These are phyloP conservation scores for Gastracanthus pulcherrimus DNA, from an alignment of 2,888 invertebrate species.

Conservation along the genomic window DNA sequence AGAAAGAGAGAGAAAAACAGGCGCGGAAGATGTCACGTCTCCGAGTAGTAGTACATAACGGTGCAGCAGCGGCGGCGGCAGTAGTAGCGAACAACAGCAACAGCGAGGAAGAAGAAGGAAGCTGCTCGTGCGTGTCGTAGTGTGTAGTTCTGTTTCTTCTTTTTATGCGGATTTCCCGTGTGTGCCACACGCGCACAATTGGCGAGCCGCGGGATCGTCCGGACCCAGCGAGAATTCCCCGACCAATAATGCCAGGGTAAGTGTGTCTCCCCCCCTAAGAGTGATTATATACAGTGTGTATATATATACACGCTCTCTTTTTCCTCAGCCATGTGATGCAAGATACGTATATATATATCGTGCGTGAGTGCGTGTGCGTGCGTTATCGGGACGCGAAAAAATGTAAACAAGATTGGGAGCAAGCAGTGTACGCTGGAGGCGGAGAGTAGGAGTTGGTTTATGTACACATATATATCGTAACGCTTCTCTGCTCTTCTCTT, in stretches of 20 bases:
- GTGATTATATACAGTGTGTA: background rate
- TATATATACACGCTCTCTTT: too few relatives aligned
- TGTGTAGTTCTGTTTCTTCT: background rate
- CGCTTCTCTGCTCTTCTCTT: background rate
- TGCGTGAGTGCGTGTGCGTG: background rate
- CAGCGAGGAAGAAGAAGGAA: too few relatives aligned
- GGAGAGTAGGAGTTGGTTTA: background rate
- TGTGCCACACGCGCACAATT: background rate
- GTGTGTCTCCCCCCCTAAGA: slow-evolving; percentile 32
- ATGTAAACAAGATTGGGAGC: slow-evolving; percentile 52
- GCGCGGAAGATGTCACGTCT: slow-evolving; percentile 59
- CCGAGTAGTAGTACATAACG: slow-evolving; percentile 53
- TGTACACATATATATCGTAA: background rate
- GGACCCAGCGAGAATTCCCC: background rate
- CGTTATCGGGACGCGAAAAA: slow-evolving; percentile 39
- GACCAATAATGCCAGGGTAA: slow-evolving; percentile 63
- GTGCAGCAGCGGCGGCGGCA: slow-evolving; percentile 27
- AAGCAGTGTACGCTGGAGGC: background rate
- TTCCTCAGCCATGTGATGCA: too few relatives aligned
- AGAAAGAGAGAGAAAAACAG: slow-evolving; percentile 33
- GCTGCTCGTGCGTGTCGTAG: too few relatives aligned
- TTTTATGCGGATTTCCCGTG: background rate
- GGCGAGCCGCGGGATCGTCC: background rate
- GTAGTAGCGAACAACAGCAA: background rate
- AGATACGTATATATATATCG: background rate